Evolutionary conservation across 2,888 invertebrate genomes (phyloP).

Genomic region (Sturmia bella): DNA sequence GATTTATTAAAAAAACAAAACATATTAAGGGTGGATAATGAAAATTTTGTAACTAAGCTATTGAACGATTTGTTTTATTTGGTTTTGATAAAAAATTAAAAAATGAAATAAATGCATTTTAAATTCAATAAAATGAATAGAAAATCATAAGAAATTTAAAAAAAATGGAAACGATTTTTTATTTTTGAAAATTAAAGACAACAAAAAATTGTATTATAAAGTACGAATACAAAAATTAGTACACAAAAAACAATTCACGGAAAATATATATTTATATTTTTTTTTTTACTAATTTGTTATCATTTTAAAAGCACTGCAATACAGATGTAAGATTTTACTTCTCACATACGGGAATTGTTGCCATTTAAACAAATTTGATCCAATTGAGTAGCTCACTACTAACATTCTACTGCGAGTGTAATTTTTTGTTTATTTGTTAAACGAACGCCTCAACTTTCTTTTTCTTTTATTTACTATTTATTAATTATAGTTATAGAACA

Average conservation of each 20-base stretch:
- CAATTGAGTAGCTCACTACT: slow-evolving; percentile 50
- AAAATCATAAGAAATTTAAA: slow-evolving; percentile 54
- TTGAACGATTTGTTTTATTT: slow-evolving; percentile 48
- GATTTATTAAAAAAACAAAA: slow-evolving; percentile 43
- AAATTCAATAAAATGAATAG: slow-evolving; percentile 59
- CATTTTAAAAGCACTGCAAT: slow-evolving; percentile 26
- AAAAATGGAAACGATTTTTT: slow-evolving; percentile 57
- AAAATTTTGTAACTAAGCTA: slow-evolving; percentile 53
- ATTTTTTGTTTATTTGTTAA: slow-evolving; percentile 18
- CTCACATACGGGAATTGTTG: slow-evolving; percentile 29
- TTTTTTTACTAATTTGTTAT: slow-evolving; percentile 11
- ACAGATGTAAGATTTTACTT: slow-evolving; percentile 61
- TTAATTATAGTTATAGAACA: slow-evolving; percentile 49
- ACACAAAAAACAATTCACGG: slow-evolving; percentile 81
- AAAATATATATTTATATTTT: slow-evolving; percentile 76
- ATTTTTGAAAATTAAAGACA: slow-evolving; percentile 54
- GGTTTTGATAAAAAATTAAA: slow-evolving; percentile 30
- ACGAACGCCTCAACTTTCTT: slow-evolving; percentile 69
- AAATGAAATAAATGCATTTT: slow-evolving; percentile 48
- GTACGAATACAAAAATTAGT: slow-evolving; percentile 80
- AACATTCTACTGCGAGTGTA: slow-evolving; percentile 52
- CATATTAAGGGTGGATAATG: slow-evolving; percentile 56
- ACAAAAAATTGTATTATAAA: slow-evolving; percentile 71
- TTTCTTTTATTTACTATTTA: slow-evolving; percentile 28
- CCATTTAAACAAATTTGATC: slow-evolving; percentile 27